Base-by-base conservation (phyloP, 2,797 vertebrate genomes). In the Halcyon leucocephala region DNA sequence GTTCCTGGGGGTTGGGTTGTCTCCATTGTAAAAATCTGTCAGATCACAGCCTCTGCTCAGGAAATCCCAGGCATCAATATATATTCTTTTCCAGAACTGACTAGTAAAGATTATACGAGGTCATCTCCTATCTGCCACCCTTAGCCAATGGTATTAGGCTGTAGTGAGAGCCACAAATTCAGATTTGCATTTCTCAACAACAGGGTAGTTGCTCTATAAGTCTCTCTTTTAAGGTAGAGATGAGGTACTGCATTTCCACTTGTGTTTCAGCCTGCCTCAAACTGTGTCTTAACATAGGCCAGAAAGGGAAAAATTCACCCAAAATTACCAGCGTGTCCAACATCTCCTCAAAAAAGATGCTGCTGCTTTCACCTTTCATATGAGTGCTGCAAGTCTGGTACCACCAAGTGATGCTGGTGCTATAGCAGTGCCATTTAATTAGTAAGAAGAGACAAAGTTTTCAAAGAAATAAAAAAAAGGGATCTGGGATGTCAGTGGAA, bases 311-410 rank as follows among this genome's bases (percentile, higher is more conserved):
- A 71, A 69, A 62, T 35, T 25, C 10, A 12, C 21, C 44, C 48
- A 71, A 41, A 28, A n/a, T 4, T 60, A 5, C 25, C 37, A 37
- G 1, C 5, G 51, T n/a, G 28, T 16, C 54, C 2, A 24, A 1
- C 9, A n/a, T 29, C 20, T 71, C 35, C 60, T 57, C 52, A 18
- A 41, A 86, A 82, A 33, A 46, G 31, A 12, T 0, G 1, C 33
- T 71, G 18, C 73, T 55, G 26, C 62, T 93, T 86, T 60, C 52
- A 37, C 55, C 74, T 70, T 60, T 22, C 67, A 41, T 3, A 0
- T 0, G 5, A 20, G n/a, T 12, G 17, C 29, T 25, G 64, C 2
- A 3, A 48, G 21, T 14, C 42, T 55, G 42, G 20, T 44, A 28
- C 74, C 57, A 49, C 31, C 51, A 24, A 48, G 29, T 1, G 24